Percentiles rank a stretch among this genome's conserved stretches.
Conservation (phyloP, 2,113 vertebrate species). For the Solea solea region DNA sequence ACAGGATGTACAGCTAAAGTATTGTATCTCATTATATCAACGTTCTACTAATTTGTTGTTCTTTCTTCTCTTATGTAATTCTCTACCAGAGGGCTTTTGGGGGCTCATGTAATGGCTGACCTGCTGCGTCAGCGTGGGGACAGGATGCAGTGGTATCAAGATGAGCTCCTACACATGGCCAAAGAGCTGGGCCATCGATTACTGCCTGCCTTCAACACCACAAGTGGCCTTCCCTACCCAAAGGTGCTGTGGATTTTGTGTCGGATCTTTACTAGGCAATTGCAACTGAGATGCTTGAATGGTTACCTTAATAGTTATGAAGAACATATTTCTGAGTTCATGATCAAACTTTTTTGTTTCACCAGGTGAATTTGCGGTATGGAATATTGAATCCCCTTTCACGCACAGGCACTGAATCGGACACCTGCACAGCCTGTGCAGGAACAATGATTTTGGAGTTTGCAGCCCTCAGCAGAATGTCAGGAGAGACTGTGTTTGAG, state of each 20-base stretch:
- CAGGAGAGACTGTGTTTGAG: constrained; percentile 95
- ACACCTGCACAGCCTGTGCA: constrained; percentile 97
- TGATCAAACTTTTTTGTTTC: constrained; percentile 6
- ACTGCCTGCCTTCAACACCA: constrained; percentile 97
- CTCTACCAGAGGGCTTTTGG: constrained; percentile 88
- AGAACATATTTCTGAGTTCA: background rate
- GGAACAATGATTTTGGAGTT: constrained; percentile 99
- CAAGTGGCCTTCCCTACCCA: constrained; percentile 97
- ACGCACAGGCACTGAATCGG: constrained; percentile 94
- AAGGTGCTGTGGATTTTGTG: constrained; percentile 81
- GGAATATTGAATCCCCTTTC: constrained; percentile 88
- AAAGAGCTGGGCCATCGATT: constrained; percentile 94
- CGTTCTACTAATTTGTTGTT: too few relatives aligned
- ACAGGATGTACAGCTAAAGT: too few relatives aligned
- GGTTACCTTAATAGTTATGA: background rate
- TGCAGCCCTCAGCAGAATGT: constrained; percentile 95
- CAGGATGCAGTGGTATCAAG: constrained; percentile 93
- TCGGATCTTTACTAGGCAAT: background rate
- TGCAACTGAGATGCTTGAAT: background rate
- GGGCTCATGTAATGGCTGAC: constrained; percentile 96
- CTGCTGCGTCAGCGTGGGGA: constrained; percentile 91
- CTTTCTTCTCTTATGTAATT: background rate
- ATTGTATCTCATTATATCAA: too few relatives aligned
- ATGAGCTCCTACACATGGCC: constrained; percentile 95
- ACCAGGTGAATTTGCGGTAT: constrained; percentile 94